These are phyloP conservation scores for Laticauda laticaudata DNA, from an alignment of 2,113 vertebrate species.

Conservation along the genomic window DNA sequence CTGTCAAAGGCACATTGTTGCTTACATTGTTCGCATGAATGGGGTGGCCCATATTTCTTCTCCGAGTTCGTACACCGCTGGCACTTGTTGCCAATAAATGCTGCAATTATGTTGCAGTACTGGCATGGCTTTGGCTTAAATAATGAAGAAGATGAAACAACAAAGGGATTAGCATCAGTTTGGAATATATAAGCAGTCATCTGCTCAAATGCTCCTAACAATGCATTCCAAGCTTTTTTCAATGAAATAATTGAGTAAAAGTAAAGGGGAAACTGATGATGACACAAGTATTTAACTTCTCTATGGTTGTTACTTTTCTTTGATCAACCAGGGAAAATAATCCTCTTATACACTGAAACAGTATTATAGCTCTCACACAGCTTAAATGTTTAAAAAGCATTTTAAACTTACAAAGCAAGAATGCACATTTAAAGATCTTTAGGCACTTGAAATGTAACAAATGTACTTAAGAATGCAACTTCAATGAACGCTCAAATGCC, in stretches of 20 bases:
- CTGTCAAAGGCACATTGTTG: constrained; percentile 79
- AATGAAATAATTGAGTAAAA: background rate
- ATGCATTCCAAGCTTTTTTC: background rate
- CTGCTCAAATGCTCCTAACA: background rate
- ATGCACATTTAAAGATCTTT: background rate
- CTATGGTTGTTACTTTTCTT: background rate
- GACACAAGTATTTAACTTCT: background rate
- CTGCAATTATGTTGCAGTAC: constrained; percentile 81
- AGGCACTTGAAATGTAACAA: background rate
- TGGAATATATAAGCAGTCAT: background rate
- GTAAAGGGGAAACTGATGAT: background rate
- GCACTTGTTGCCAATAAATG: constrained; percentile 80
- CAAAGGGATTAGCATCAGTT: background rate
- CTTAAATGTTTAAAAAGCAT: background rate
- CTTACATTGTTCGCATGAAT: constrained; percentile 79
- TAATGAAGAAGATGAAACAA: background rate
- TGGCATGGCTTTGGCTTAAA: constrained; percentile 78
- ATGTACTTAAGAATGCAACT: background rate
- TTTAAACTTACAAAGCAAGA: background rate
- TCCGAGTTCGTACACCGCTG: constrained; percentile 80
- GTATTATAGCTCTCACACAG: background rate
- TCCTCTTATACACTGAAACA: background rate
- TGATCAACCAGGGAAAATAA: background rate
- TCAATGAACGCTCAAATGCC: background rate
- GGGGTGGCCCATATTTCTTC: constrained; percentile 76